Percentiles rank a stretch among this genome's conserved stretches.
These are phyloP conservation scores for Aptenodytes forsteri DNA, from an alignment of 2,113 vertebrate genomes.

Conservation along the genomic window DNA sequence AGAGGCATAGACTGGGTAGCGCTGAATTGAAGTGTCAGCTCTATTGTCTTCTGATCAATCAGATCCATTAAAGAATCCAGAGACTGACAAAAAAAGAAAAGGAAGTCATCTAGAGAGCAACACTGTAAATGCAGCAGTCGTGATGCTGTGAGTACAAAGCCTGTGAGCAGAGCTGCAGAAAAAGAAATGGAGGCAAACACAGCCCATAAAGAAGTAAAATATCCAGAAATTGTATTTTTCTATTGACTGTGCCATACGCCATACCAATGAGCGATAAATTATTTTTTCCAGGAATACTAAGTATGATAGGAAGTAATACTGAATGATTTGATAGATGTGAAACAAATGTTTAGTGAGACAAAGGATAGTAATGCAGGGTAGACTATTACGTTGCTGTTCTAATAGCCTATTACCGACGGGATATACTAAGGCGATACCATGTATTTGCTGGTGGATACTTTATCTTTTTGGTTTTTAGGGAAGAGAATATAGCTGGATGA, in stretches of 20 bases:
- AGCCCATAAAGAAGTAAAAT: background rate
- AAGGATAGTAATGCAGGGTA: background rate
- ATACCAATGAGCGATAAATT: background rate
- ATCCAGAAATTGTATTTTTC: background rate
- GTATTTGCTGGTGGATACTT: background rate
- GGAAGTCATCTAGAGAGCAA: background rate
- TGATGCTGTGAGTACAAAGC: background rate
- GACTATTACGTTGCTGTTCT: background rate
- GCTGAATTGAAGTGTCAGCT: background rate
- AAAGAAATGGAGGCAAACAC: background rate
- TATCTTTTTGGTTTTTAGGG: background rate
- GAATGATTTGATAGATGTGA: background rate
- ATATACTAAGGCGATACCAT: background rate
- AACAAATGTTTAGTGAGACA: background rate
- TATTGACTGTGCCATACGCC: background rate
- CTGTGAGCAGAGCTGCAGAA: background rate
- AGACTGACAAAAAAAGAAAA: background rate
- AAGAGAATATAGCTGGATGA: background rate
- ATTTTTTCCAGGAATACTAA: background rate
- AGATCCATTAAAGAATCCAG: background rate
- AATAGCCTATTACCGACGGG: background rate
- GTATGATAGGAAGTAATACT: background rate
- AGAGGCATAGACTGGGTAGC: background rate
- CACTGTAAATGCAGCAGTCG: background rate
- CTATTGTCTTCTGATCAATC: slow-evolving; percentile 19